Evolutionary conservation across 2,888 invertebrate genomes (phyloP), one percentile per base, ranked within the genome.

Genomic region (Tipula lateralis): DNA sequence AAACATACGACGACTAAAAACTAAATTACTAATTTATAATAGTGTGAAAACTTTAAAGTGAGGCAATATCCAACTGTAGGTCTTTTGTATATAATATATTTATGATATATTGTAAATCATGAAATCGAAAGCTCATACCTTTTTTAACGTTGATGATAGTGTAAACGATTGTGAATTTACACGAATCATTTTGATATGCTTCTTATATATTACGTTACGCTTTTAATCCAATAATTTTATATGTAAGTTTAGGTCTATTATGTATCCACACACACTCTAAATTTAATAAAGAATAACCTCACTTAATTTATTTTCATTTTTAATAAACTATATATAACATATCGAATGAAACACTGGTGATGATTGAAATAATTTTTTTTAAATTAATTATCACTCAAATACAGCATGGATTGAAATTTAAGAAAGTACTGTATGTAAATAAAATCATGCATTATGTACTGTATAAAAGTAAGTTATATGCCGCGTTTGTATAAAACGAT

Each of bases 111-210:
- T 44, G 13, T n/a, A 44, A n/a, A 44, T n/a, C 9, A 66, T 66
- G 24, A 66, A 66, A 66, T 66, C 16, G 13, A 82, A 82, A 83
- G 83, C 84, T 84, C 66, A 84, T 87, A 87, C 87, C 87, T 87
- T 87, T 84, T 87, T 86, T 80, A 87, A 86, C 84, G 87, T 87
- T 86, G 87, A 87, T 82, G 87, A 87, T 85, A 87, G 86, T 85
- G 87, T 87, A 84, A 87, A 87, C 84, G 87, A 87, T 66, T 87
- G 87, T 82, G 87, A 87, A 86, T 87, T 87, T 80, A 87, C 87
- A 85, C 87, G 87, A 86, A 87, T 87, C 87, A 87, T 87, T 84
- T 85, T 86, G 24, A 29, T 44, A 30, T 82, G 30, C 30, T 16
- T 30, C 32, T 24, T 66, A 24, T 66, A 50, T 50, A 50, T 50